Percentiles rank a stretch among this genome's conserved stretches.
Evolutionary conservation across 2,888 invertebrate genomes (phyloP).

Genomic region (Pseudococcus longispinus): DNA sequence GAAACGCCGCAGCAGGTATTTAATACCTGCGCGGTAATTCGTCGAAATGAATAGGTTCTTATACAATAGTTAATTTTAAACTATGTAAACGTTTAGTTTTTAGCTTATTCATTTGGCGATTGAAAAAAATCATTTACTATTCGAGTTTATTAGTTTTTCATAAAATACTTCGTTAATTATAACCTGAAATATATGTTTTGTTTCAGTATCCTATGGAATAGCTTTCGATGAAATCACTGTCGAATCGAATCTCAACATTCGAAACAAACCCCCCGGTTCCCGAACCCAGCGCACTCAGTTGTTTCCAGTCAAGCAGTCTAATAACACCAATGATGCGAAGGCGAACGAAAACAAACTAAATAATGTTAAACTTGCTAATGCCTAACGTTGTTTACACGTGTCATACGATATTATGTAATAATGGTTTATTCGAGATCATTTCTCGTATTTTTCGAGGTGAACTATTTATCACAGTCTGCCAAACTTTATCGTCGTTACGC

Average conservation of each 20-base stretch:
- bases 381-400: background rate
- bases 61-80: background rate
- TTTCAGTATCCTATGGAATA: conserved; percentile 4
- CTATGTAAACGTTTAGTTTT: background rate
- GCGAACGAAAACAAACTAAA: background rate
- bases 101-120: background rate
- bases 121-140: background rate
- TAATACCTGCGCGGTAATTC: background rate
- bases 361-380: background rate
- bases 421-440: background rate
- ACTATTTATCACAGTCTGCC: background rate
- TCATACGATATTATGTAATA: background rate
- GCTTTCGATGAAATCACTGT: conserved; percentile 65
- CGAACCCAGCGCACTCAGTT: conserved; percentile 42
- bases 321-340: background rate
- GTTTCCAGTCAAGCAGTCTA: conserved; percentile 6
- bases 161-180: too few relatives aligned
- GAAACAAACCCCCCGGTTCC: background rate
- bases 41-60: background rate
- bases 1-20: background rate
- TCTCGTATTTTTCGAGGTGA: background rate
- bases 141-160: background rate
- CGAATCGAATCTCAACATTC: conserved; percentile 60
- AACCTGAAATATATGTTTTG: background rate
- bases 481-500: background rate